Evolutionary conservation across 2,888 invertebrate species (phyloP).

Genomic region (Slavum lentiscoides): DNA sequence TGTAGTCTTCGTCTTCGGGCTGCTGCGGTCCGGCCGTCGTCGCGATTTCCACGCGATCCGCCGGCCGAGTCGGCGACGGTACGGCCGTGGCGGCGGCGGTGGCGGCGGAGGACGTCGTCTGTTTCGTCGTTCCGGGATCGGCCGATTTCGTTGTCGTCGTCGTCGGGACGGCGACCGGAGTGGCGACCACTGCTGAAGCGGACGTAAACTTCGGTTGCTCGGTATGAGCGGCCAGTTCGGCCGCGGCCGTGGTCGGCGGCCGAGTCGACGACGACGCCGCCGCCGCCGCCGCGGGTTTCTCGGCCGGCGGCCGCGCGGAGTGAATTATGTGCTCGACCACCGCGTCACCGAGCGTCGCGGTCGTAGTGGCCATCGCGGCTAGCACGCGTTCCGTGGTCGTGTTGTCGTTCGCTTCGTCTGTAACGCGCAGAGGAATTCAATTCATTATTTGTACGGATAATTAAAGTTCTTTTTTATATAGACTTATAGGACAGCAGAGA

Average conservation of each 20-base stretch:
- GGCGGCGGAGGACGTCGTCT: constrained; percentile 12
- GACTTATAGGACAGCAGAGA: no score
- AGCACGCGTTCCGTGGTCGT: constrained; percentile 54
- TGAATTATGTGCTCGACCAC: constrained; percentile 27
- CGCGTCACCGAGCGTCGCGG: constrained; percentile 27
- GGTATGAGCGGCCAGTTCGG: no score
- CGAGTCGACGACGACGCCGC: no score
- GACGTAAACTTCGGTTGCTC: no score
- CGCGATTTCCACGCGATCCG: constrained; percentile 38
- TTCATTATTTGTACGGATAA: no score
- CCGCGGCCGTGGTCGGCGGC: no score
- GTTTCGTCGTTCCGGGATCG: no score
- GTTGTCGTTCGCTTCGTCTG: constrained; percentile 53
- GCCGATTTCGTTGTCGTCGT: no score
- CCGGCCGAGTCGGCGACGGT: constrained; percentile 8
- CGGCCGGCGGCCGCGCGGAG: constrained; percentile 1
- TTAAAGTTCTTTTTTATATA: no score
- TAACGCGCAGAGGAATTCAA: not conserved
- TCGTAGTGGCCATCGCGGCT: constrained; percentile 30
- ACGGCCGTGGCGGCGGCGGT: constrained; percentile 35
- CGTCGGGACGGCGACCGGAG: no score
- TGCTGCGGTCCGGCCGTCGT: constrained; percentile 59
- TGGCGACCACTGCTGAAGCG: no score
- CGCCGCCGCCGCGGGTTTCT: not conserved
- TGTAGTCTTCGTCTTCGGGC: constrained; percentile 62